Evolutionary conservation across 1,140 invertebrate genomes (phyloP).

Genomic region (Heliconius hewitsoni): DNA sequence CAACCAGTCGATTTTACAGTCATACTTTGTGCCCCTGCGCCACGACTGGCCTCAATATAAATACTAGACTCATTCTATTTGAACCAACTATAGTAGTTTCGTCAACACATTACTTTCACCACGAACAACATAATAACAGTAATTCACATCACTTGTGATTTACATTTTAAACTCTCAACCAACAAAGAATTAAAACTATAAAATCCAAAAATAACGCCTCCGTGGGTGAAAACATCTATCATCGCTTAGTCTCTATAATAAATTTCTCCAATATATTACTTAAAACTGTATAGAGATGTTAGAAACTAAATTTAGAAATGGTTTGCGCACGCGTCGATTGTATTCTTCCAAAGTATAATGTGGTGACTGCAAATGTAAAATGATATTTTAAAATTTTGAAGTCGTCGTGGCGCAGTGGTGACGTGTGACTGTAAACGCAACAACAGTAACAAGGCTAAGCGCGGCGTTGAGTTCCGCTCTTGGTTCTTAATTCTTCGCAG

Average conservation of each 20-base stretch:
- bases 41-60: too few species aligned
- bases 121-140: background rate
- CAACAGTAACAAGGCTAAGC: too few species aligned
- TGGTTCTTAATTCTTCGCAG: too few species aligned
- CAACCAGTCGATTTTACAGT: too few species aligned
- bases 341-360: background rate
- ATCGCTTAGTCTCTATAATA: conserved; percentile 26
- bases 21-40: too few species aligned
- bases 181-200: conserved; percentile 8
- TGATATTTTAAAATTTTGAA: too few species aligned
- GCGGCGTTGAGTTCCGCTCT: too few species aligned
- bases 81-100: background rate
- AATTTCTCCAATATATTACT: conserved; percentile 25
- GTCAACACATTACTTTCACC: conserved; percentile 7
- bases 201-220: conserved; percentile 19
- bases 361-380: background rate
- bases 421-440: too few species aligned
- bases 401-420: too few species aligned
- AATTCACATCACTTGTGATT: background rate
- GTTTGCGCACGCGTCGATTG: background rate
- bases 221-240: conserved; percentile 29
- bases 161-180: conserved; percentile 5
- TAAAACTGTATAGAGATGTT: conserved; percentile 1
- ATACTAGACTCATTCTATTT: too few species aligned
- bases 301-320: background rate